phyloP scores from a whole-genome alignment of 2,888 invertebrate genomes.

The Tolmerus cingulatus region DNA sequence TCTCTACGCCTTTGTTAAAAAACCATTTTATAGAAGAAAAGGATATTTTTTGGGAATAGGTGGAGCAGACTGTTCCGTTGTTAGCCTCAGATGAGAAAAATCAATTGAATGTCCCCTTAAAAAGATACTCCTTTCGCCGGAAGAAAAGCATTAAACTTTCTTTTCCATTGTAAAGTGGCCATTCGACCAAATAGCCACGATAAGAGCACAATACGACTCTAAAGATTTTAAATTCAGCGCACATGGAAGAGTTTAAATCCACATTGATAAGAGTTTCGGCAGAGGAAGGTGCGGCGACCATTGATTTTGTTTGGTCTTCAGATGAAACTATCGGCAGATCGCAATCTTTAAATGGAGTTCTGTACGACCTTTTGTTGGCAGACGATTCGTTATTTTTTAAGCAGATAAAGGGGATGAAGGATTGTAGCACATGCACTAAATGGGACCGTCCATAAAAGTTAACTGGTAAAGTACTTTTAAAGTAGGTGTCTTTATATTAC shows the following conservation, averaged over 20 bases:
- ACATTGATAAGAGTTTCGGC: conserved; percentile 11
- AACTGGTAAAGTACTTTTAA: not conserved
- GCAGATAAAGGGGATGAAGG: not conserved
- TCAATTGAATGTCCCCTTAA: conserved; percentile 30
- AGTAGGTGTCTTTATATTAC: not conserved
- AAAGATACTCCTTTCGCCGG: conserved; percentile 15
- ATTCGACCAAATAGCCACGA: conserved; percentile 46
- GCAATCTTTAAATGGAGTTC: conserved; percentile 10
- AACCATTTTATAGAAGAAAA: not conserved
- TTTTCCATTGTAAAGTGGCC: conserved; percentile 42
- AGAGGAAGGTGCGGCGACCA: not conserved
- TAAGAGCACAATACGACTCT: conserved; percentile 38
- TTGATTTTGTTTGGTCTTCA: conserved; percentile 22
- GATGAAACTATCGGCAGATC: conserved; percentile 35
- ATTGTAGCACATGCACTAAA: not conserved
- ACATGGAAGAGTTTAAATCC: conserved; percentile 43
- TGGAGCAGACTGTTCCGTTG: not conserved
- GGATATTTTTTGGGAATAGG: not conserved
- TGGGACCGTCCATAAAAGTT: not conserved
- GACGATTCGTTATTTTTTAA: conserved; percentile 11
- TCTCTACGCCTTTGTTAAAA: not conserved
- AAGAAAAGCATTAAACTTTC: conserved; percentile 2
- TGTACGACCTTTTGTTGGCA: conserved; percentile 31
- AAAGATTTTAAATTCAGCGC: conserved; percentile 45
- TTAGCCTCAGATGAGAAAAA: conserved; percentile 18